Evolutionary conservation across 2,888 invertebrate species (phyloP), one percentile per base, ranked within the genome.

Genomic region (Lacanobia oleracea): DNA sequence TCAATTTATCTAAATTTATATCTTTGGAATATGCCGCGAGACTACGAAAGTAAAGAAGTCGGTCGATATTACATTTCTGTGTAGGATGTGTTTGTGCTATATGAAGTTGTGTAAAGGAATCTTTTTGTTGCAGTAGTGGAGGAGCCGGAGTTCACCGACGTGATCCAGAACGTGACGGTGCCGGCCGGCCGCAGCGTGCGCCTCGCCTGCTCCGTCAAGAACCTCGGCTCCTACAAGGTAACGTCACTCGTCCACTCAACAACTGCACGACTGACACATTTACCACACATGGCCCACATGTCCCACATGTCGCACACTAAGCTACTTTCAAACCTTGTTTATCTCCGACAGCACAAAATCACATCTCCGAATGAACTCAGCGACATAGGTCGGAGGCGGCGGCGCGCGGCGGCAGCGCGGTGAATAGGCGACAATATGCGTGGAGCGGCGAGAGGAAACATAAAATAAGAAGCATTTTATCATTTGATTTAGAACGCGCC

Each of bases 141-240:
- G 89, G 98, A 98, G 94, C 99, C 99, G 2, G 98, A 98, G 93
- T 99, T 99, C 94, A 97, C 98, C 75, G 98, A 98, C 93, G 97
- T 98, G 88, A 98, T 99, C 89, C 98, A 98, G 92, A 99, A 99
- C 95, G 98, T 98, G 88, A 99, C 98, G 67, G 98, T 98, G 83
- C 98, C 98, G 77, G 98, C 98, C 77, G 99, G 99, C 82, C 97
- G 98, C 86, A 98, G 97, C 93, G 98, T 98, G 88, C 98, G 98
- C 90, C 97, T 99, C 88, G 98, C 98, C 69, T 99, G 99, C 94
- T 98, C 98, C 51, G 99, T 99, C 87, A 98, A 98, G 94, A 98
- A 99, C 94, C 97, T 99, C 77, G 98, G 98, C 87, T 97, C 98
- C 57, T 98, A 98, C 93, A 99, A 98, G 97, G 99, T 98, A 96